Percentiles rank a stretch among this genome's conserved stretches.
phyloP scores from a whole-genome alignment of 2,113 vertebrate species.

The Oryzias curvinotus region DNA sequence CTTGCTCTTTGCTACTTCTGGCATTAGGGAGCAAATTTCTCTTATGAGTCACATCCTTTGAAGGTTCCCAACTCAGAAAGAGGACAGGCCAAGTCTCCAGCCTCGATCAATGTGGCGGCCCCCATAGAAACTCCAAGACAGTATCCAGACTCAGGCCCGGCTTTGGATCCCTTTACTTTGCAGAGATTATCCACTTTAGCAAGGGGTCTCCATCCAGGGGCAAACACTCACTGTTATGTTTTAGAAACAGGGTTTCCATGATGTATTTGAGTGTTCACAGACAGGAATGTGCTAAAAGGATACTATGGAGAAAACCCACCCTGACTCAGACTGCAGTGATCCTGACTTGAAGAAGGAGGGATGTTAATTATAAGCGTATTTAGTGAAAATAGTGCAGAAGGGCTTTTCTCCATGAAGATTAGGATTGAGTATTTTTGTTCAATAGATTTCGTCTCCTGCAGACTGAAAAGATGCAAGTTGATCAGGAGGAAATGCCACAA shows the following conservation, averaged over 20 bases:
- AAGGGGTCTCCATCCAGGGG: conserved; percentile 32
- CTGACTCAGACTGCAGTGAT: conserved; percentile 14
- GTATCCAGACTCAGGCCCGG: conserved; percentile 48
- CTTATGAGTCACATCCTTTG: not conserved
- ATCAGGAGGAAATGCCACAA: conserved; percentile 29
- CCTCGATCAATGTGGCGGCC: conserved; percentile 51
- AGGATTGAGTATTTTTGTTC: no score
- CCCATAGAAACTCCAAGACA: conserved; percentile 39
- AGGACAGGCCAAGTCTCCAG: conserved; percentile 7
- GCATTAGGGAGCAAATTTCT: conserved; percentile 6
- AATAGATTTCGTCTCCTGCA: no score
- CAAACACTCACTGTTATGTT: conserved; percentile 39
- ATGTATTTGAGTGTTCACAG: conserved; percentile 55
- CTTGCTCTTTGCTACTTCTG: not conserved
- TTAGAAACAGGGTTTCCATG: conserved; percentile 31
- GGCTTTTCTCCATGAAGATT: no score
- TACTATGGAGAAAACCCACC: conserved; percentile 27
- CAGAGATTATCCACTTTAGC: conserved; percentile 63
- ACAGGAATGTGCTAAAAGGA: conserved; percentile 48
- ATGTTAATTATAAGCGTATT: no score
- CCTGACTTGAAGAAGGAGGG: conserved; percentile 1
- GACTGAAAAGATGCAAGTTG: no score
- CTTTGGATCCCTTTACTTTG: conserved; percentile 58
- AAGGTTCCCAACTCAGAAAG: conserved; percentile 5
- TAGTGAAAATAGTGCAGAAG: no score